These are phyloP conservation scores for Xylota sylvarum DNA, from an alignment of 2,888 invertebrate species.

Conservation along the genomic window DNA sequence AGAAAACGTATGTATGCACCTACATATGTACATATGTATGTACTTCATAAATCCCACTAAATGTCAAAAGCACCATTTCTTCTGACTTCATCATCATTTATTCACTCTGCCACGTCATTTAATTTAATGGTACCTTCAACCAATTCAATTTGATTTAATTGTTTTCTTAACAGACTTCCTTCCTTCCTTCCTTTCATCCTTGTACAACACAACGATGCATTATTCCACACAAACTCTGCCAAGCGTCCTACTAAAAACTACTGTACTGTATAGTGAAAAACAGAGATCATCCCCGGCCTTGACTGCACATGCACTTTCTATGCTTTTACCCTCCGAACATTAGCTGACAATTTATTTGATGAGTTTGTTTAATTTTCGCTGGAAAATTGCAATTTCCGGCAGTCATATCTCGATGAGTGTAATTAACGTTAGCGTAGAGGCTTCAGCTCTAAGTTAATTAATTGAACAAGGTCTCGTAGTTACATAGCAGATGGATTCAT, in stretches of 20 bases:
- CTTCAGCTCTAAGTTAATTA: neutral
- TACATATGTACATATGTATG: too few relatives aligned
- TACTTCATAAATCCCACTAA: neutral
- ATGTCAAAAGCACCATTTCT: neutral
- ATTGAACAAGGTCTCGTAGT: neutral
- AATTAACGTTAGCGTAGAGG: neutral
- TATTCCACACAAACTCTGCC: neutral
- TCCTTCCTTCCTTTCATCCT: neutral
- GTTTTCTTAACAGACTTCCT: neutral
- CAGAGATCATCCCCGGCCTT: neutral
- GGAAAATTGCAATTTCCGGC: conserved; percentile 6
- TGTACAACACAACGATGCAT: neutral
- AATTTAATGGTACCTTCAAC: neutral
- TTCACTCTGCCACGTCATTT: neutral
- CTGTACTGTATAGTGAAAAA: neutral
- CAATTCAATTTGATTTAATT: neutral
- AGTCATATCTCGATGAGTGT: neutral
- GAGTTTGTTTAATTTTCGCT: conserved; percentile 1
- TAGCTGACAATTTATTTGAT: neutral
- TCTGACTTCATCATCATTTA: neutral
- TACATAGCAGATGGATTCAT: neutral
- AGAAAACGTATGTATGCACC: too few relatives aligned
- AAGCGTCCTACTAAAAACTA: neutral
- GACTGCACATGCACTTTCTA: neutral
- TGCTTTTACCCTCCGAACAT: neutral